These are phyloP conservation scores for Sarcophaga subvicina DNA, from an alignment of 2,888 invertebrate species.

Conservation along the genomic window DNA sequence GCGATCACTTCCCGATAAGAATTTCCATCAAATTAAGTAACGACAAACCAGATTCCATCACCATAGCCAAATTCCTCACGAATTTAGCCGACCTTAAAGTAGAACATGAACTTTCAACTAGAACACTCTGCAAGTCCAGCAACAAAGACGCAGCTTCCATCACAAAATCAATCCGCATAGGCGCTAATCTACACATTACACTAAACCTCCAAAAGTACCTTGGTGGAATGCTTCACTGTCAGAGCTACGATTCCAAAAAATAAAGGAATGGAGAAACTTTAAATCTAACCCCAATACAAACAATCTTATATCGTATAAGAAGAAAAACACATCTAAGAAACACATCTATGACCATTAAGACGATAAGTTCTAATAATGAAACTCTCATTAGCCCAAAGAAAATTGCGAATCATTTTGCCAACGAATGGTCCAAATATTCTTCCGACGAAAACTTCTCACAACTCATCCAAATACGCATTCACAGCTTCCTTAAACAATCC, in stretches of 20 bases:
- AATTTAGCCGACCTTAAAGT: neutral
- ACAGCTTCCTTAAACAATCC: neutral
- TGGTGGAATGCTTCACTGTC: no score
- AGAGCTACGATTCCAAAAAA: no score
- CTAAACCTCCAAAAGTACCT: neutral
- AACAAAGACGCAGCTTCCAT: slow-evolving; percentile 20
- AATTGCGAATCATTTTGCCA: neutral
- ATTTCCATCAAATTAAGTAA: neutral
- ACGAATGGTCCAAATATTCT: neutral
- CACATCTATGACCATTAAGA: slow-evolving; percentile 11
- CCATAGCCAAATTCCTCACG: no score
- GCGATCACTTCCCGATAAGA: neutral
- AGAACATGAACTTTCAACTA: slow-evolving; percentile 12
- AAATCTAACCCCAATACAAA: no score
- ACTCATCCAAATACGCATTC: neutral
- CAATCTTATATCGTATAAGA: no score
- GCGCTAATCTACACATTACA: neutral
- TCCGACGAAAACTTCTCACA: slow-evolving; percentile 26
- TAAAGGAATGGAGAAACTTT: no score
- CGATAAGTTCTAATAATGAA: neutral
- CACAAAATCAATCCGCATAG: neutral
- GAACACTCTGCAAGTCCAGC: slow-evolving; percentile 17
- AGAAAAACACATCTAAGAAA: no score
- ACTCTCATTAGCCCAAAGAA: neutral
- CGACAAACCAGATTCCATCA: no score